These are phyloP conservation scores for Calliphora vomitoria DNA, from an alignment of 2,888 invertebrate genomes.

Conservation along the genomic window DNA sequence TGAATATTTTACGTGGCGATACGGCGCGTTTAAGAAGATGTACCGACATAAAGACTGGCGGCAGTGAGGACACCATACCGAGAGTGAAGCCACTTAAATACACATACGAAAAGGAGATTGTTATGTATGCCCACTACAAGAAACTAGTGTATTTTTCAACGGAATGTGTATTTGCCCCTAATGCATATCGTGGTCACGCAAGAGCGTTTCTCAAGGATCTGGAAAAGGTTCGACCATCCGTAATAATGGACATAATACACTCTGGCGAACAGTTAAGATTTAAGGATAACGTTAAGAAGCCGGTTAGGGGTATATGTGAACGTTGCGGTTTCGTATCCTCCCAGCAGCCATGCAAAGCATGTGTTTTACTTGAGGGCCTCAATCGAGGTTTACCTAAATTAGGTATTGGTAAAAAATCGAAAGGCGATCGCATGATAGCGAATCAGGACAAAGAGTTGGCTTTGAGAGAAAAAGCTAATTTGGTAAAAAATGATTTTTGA, in stretches of 20 bases:
- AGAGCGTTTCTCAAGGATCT: constrained; percentile 96
- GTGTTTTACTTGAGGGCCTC: constrained; percentile 96
- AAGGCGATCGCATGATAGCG: constrained; percentile 88
- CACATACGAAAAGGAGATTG: constrained; percentile 99
- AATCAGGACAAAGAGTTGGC: constrained; percentile 85
- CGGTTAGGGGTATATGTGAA: constrained; percentile 91
- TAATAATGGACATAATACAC: constrained; percentile 96
- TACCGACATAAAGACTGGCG: constrained; percentile 92
- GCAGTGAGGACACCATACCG: constrained; percentile 92
- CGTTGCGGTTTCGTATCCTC: constrained; percentile 96
- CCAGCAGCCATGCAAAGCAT: constrained; percentile 98
- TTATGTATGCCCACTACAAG: constrained; percentile 99
- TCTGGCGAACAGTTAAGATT: constrained; percentile 95
- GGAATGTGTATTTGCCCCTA: constrained; percentile 99
- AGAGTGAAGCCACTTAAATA: constrained; percentile 98
- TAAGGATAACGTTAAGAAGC: constrained; percentile 92
- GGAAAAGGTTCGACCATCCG: constrained; percentile 95
- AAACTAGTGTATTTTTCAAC: constrained; percentile 99
- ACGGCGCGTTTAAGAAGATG: constrained; percentile 96
- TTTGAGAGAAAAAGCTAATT: constrained; percentile 82
- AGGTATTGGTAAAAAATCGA: constrained; percentile 95
- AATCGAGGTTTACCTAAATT: constrained; percentile 96
- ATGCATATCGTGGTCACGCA: constrained; percentile 97
- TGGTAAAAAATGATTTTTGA: constrained; percentile 85
- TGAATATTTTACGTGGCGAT: constrained; percentile 99